A percentile compares a stretch with the other conserved stretches of the same genome.
These are phyloP conservation scores for Etheostoma perlongum DNA, from an alignment of 2,797 vertebrate species.

Conservation along the genomic window DNA sequence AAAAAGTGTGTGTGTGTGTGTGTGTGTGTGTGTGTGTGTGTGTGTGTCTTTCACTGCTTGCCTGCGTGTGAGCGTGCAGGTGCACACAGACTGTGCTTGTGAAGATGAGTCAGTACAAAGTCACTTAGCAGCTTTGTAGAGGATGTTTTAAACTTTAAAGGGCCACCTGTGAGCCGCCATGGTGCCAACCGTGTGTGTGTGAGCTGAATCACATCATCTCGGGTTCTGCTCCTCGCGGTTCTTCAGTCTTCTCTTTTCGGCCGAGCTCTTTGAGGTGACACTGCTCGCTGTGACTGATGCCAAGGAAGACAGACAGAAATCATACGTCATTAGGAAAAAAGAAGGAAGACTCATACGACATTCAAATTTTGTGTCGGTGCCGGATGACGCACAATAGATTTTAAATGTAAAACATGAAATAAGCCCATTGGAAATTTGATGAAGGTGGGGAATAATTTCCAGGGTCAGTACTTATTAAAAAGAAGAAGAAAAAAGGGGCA, in stretches of 20 bases:
- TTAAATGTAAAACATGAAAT: slow-evolving; percentile 21
- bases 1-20: neutral
- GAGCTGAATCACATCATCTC: slow-evolving; percentile 70
- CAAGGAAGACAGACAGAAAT: too few relatives aligned
- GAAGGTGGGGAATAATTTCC: neutral
- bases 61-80: slow-evolving; percentile 60
- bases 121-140: slow-evolving; percentile 74
- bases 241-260: slow-evolving; percentile 36
- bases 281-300: slow-evolving; percentile 41
- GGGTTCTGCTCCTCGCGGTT: slow-evolving; percentile 46
- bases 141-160: slow-evolving; percentile 79
- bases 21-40: neutral
- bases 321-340: too few relatives aligned
- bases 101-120: slow-evolving; percentile 78
- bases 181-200: slow-evolving; percentile 53
- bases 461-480: slow-evolving; percentile 6
- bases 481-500: neutral
- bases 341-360: too few relatives aligned
- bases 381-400: slow-evolving; percentile 7
- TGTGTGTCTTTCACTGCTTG: slow-evolving; percentile 20
- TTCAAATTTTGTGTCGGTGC: too few relatives aligned
- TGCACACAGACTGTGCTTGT: slow-evolving; percentile 61
- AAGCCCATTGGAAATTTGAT: neutral
- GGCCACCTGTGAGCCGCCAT: slow-evolving; percentile 76
- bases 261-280: slow-evolving; percentile 53